Conservation (phyloP, 2,888 invertebrate species). For the Troides oblongomaculatus region DNA sequence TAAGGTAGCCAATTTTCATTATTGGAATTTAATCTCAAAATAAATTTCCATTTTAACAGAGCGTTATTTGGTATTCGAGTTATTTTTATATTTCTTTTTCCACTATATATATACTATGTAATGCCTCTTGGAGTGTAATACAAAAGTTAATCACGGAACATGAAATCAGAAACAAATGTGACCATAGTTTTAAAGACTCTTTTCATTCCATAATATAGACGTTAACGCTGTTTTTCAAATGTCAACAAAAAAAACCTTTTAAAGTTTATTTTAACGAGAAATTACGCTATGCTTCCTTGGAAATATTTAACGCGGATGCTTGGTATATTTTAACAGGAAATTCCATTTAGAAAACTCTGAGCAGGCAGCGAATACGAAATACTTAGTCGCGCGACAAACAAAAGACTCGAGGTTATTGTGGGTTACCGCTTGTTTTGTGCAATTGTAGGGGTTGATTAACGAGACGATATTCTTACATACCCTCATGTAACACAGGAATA, state of each 20-base stretch:
- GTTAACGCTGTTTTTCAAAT: neutral
- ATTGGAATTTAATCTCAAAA: neutral
- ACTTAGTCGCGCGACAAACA: neutral
- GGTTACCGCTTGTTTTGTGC: neutral
- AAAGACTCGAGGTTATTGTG: neutral
- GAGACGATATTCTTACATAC: neutral
- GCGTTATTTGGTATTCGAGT: too few species aligned
- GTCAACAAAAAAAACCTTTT: neutral
- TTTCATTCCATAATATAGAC: neutral
- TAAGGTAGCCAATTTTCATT: neutral
- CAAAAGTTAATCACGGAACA: too few species aligned
- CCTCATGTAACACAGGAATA: neutral
- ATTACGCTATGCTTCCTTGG: neutral
- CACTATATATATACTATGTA: too few species aligned
- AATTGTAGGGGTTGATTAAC: neutral
- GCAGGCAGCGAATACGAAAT: neutral
- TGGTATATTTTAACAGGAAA: neutral
- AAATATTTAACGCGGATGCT: constrained; percentile 1
- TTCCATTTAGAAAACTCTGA: constrained; percentile 1
- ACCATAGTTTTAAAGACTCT: too few species aligned
- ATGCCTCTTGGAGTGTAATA: too few species aligned
- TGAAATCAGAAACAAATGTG: too few species aligned
- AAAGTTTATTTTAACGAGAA: neutral
- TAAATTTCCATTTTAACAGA: neutral
- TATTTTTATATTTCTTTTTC: too few species aligned